Evolutionary conservation across 1,140 invertebrate species (phyloP).

Genomic region (Zeugodacus cucurbitae): DNA sequence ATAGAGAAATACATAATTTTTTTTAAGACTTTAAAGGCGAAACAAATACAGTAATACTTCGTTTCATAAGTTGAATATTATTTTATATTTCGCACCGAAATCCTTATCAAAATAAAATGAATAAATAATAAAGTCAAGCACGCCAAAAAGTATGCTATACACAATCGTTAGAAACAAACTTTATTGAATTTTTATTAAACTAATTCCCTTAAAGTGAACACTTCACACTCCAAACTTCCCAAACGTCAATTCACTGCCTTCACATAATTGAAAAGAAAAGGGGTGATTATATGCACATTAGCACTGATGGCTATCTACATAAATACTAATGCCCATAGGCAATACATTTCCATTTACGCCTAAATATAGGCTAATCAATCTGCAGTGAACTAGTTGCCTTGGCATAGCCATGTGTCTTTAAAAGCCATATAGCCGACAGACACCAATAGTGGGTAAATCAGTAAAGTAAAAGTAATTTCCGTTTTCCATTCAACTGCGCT

Average conservation of each 20-base stretch:
- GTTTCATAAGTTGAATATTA: not conserved
- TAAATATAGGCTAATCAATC: constrained; percentile 19
- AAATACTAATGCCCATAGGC: not conserved
- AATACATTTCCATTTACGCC: not conserved
- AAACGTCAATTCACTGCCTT: not conserved
- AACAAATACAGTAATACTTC: not conserved
- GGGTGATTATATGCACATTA: not conserved
- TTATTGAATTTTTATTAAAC: not conserved
- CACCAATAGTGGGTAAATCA: not conserved
- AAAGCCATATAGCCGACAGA: not conserved
- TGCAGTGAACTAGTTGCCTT: not conserved
- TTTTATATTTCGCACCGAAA: not conserved
- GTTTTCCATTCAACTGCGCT: not conserved
- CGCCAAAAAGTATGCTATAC: too few species aligned
- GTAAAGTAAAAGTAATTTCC: not conserved
- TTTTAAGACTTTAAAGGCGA: too few species aligned
- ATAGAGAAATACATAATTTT: too few species aligned
- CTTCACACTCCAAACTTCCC: too few species aligned
- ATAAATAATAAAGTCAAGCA: too few species aligned
- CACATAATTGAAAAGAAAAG: not conserved
- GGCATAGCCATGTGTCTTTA: not conserved
- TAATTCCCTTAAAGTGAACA: not conserved
- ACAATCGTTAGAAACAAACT: too few species aligned
- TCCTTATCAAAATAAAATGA: too few species aligned
- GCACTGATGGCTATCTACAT: not conserved